Conservation (phyloP, 2,797 vertebrate species). For the Thaleichthys pacificus region DNA sequence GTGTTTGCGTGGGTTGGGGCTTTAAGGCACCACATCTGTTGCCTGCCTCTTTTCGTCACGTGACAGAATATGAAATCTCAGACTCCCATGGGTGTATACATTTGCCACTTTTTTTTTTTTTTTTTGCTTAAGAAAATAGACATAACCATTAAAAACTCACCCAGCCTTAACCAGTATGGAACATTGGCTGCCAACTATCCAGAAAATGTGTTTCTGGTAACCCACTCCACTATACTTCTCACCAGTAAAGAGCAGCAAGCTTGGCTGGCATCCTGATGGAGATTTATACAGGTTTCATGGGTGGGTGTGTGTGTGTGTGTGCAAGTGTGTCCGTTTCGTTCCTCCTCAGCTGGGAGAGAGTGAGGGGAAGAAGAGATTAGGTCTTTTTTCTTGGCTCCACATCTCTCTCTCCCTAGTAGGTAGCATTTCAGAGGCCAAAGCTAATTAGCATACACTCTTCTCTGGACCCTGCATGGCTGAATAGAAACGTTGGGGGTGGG, state of each 20-base stretch:
- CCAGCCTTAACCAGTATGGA: conserved; percentile 67
- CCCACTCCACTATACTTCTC: conserved; percentile 70
- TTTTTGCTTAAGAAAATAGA: conserved; percentile 52
- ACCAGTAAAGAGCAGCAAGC: conserved; percentile 66
- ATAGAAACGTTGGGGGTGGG: neutral
- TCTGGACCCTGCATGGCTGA: conserved; percentile 20
- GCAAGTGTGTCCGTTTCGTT: conserved; percentile 44
- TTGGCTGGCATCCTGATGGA: conserved; percentile 73
- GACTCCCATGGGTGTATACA: conserved; percentile 29
- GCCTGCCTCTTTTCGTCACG: conserved; percentile 27
- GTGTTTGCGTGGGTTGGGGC: conserved; percentile 51
- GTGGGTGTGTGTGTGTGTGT: conserved; percentile 25
- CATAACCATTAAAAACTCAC: conserved; percentile 69
- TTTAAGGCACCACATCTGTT: conserved; percentile 45
- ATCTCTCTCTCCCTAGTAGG: conserved; percentile 7
- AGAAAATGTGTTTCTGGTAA: conserved; percentile 77
- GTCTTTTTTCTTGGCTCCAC: conserved; percentile 20
- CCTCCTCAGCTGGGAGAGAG: conserved; percentile 32
- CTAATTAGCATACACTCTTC: conserved; percentile 17
- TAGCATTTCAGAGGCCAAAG: conserved; percentile 26
- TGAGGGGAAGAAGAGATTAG: conserved; percentile 34
- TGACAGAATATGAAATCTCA: conserved; percentile 29
- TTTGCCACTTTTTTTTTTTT: conserved; percentile 36
- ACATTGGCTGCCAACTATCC: conserved; percentile 78
- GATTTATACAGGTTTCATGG: conserved; percentile 72